These are phyloP conservation scores for Dipodomys spectabilis DNA, from an alignment of 2,113 vertebrate species.

Conservation along the genomic window DNA sequence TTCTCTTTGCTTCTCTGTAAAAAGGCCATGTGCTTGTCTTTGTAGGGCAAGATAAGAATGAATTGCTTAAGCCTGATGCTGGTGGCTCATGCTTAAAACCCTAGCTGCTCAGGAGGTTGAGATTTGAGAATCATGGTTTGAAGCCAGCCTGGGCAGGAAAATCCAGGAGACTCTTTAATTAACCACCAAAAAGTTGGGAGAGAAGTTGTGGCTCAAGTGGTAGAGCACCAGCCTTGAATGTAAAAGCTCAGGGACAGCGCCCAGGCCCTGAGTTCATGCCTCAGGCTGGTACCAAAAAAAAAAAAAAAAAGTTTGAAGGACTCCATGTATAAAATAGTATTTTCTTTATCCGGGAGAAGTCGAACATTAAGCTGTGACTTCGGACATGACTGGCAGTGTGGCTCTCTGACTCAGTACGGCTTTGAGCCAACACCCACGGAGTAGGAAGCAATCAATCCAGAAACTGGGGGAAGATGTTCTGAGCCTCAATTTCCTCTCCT, in stretches of 20 bases:
- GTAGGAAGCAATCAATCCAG: not conserved
- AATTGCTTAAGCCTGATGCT: not conserved
- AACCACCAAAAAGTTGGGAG: no score
- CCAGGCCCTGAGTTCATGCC: no score
- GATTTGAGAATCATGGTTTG: no score
- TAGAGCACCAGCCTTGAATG: no score
- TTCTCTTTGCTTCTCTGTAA: not conserved
- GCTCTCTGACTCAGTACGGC: not conserved
- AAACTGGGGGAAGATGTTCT: not conserved
- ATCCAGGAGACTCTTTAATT: no score
- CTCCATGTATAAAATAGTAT: not conserved
- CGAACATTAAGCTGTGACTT: not conserved
- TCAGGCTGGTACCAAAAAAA: no score
- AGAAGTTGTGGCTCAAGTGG: no score
- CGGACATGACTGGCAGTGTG: fast-evolving
- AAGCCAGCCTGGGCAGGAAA: no score
- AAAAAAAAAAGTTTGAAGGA: not conserved
- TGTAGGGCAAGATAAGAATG: not conserved
- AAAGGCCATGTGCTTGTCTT: not conserved
- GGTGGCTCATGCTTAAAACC: no score
- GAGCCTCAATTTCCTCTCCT: not conserved
- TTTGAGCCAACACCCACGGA: no score
- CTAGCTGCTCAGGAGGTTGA: no score
- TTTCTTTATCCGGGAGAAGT: not conserved
- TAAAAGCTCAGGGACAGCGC: no score